These are phyloP conservation scores for Hiodon tergisus DNA, from an alignment of 2,113 vertebrate species.

Conservation along the genomic window DNA sequence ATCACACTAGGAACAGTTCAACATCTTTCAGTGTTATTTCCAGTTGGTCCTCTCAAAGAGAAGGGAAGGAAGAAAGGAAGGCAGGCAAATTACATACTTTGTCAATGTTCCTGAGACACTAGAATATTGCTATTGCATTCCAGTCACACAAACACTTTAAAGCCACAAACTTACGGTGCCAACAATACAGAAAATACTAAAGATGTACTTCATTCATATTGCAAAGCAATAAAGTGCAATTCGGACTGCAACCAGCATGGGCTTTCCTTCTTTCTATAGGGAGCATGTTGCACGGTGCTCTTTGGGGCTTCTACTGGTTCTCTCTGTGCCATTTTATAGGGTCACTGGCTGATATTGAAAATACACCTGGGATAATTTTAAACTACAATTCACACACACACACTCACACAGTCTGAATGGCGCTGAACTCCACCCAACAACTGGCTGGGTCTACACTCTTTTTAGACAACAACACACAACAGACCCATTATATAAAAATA, in stretches of 20 bases:
- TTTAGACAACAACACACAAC: no score
- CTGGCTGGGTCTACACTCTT: no score
- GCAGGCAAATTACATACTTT: not conserved
- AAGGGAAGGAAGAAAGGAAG: not conserved
- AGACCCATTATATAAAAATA: no score
- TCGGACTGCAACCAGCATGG: not conserved
- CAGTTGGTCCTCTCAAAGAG: not conserved
- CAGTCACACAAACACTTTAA: not conserved
- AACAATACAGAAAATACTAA: not conserved
- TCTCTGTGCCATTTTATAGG: no score
- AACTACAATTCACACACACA: no score
- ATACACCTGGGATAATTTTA: no score
- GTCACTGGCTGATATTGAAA: no score
- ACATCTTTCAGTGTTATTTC: not conserved
- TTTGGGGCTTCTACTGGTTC: no score
- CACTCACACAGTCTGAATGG: no score
- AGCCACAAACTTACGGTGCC: not conserved
- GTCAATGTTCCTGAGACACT: not conserved
- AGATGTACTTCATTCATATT: not conserved
- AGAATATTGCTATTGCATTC: not conserved
- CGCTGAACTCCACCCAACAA: no score
- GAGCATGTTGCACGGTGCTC: not conserved
- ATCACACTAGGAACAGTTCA: not conserved
- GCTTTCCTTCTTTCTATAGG: not conserved
- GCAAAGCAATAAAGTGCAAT: not conserved